These are phyloP conservation scores for Dioctria linearis DNA, from an alignment of 2,888 invertebrate species.

Conservation along the genomic window DNA sequence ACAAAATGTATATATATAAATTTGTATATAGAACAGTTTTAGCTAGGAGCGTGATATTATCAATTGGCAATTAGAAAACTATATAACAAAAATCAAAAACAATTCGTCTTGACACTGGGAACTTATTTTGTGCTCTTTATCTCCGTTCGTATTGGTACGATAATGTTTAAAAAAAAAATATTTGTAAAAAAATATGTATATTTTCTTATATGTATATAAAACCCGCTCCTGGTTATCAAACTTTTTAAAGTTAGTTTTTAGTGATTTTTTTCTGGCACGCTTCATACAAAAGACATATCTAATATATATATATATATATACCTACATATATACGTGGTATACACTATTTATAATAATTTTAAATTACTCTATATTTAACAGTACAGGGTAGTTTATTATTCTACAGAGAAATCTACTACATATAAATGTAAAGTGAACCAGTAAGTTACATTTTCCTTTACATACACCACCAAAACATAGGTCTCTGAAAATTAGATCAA, in stretches of 20 bases:
- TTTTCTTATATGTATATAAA: slow-evolving; percentile 57
- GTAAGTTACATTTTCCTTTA: no score
- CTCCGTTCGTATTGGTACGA: neutral
- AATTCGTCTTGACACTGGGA: slow-evolving; percentile 57
- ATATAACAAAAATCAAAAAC: neutral
- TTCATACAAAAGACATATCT: neutral
- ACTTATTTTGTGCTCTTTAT: slow-evolving; percentile 4
- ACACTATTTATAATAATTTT: no score
- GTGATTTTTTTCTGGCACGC: neutral
- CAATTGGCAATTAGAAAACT: slow-evolving; percentile 41
- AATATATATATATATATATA: no score
- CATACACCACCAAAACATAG: no score
- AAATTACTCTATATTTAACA: no score
- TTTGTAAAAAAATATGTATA: slow-evolving; percentile 10
- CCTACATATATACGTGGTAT: no score
- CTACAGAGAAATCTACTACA: no score
- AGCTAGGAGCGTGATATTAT: slow-evolving; percentile 58
- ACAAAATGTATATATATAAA: slow-evolving; percentile 34
- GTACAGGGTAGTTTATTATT: no score
- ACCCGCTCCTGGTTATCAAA: slow-evolving; percentile 68
- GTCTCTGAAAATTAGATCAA: no score
- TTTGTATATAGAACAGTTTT: slow-evolving; percentile 37
- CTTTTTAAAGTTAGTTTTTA: neutral
- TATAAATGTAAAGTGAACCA: no score
- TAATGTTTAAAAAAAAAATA: neutral